These are phyloP conservation scores for Chaenodraco wilsoni DNA, from an alignment of 2,797 vertebrate genomes.

Conservation along the genomic window DNA sequence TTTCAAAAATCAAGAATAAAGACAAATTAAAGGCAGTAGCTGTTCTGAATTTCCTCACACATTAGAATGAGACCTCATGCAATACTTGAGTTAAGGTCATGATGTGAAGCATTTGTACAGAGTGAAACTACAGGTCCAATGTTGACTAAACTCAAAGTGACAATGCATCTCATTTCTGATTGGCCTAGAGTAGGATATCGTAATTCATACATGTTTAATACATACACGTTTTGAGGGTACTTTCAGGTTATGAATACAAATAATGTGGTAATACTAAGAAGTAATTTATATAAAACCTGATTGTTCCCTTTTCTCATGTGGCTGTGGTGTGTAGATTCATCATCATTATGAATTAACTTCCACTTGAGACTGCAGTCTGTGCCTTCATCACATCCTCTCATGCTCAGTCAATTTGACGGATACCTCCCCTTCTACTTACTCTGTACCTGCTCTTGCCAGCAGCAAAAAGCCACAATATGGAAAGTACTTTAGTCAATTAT, in stretches of 20 bases:
- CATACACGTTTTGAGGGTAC: neutral
- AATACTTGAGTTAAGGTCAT: neutral
- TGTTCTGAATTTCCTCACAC: neutral
- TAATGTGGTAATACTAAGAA: neutral
- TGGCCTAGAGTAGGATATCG: neutral
- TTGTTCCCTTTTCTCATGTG: neutral
- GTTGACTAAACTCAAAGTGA: neutral
- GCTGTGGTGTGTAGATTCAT: neutral
- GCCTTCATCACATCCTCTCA: neutral
- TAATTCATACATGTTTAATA: neutral
- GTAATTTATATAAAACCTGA: neutral
- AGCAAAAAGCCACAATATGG: neutral
- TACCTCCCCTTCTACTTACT: neutral
- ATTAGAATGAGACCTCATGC: neutral
- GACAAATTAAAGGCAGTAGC: neutral
- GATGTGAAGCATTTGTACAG: neutral
- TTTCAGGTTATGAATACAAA: slow-evolving; percentile 1
- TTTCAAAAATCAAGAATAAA: neutral
- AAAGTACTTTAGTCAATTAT: slow-evolving; percentile 9
- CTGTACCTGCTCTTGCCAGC: neutral
- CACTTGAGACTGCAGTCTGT: neutral
- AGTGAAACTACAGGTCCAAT: neutral
- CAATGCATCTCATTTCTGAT: slow-evolving; percentile 6
- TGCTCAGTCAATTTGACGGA: slow-evolving; percentile 1
- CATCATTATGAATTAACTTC: neutral